These are phyloP conservation scores for Cabera pusaria DNA, from an alignment of 2,888 invertebrate species.

Conservation along the genomic window DNA sequence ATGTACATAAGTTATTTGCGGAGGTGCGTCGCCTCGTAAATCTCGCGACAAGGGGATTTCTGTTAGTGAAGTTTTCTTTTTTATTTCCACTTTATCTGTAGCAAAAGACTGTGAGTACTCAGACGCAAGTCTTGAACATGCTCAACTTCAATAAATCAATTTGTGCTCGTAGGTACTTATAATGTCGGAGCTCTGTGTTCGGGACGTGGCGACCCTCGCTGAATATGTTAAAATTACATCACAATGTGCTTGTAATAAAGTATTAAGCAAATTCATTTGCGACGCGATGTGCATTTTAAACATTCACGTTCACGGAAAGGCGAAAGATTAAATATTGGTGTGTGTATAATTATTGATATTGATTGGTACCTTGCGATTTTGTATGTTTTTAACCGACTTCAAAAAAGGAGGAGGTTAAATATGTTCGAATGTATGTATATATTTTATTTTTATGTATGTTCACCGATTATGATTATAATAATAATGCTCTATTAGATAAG, in stretches of 20 bases:
- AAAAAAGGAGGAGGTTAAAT: too few relatives aligned
- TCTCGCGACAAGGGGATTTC: conserved; percentile 81
- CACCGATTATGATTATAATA: too few relatives aligned
- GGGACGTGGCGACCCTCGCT: conserved; percentile 63
- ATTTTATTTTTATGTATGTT: too few relatives aligned
- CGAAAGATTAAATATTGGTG: too few relatives aligned
- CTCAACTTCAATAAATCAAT: conserved; percentile 83
- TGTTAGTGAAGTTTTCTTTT: conserved; percentile 81
- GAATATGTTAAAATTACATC: conserved; percentile 57
- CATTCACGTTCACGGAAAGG: too few relatives aligned
- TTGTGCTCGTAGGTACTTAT: conserved; percentile 74
- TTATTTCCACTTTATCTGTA: conserved; percentile 80
- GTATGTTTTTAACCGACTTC: too few relatives aligned
- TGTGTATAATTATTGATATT: too few relatives aligned
- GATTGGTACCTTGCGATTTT: too few relatives aligned
- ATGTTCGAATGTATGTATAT: too few relatives aligned
- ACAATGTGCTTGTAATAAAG: conserved; percentile 35
- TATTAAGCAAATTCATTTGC: conserved; percentile 17
- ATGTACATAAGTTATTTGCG: conserved; percentile 73
- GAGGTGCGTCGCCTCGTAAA: conserved; percentile 80
- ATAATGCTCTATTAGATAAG: too few relatives aligned
- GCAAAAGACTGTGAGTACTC: conserved; percentile 77
- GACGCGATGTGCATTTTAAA: conserved; percentile 5
- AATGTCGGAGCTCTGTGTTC: conserved; percentile 60
- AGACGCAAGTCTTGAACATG: conserved; percentile 72